These are phyloP conservation scores for Chaitophorus viminalis DNA, from an alignment of 2,888 invertebrate genomes.

Conservation along the genomic window DNA sequence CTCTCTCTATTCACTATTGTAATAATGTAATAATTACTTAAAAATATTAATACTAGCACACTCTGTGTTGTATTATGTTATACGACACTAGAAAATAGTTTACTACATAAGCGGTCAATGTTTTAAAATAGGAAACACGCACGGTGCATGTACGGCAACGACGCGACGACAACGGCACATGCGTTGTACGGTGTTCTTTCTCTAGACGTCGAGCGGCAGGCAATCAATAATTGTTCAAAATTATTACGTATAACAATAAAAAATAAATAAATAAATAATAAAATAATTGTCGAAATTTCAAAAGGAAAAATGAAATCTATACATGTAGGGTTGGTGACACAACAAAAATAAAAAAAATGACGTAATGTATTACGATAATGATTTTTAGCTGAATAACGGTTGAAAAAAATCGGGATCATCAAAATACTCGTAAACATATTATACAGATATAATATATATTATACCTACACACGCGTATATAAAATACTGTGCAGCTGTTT, in stretches of 20 bases:
- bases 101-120: neutral
- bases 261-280: slow-evolving; percentile 20
- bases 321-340: slow-evolving; percentile 32
- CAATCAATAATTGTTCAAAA: slow-evolving; percentile 41
- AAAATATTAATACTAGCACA: slow-evolving; percentile 27
- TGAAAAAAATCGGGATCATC: slow-evolving; percentile 40
- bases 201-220: neutral
- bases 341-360: slow-evolving; percentile 38
- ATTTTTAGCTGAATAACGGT: slow-evolving; percentile 50
- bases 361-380: slow-evolving; percentile 39
- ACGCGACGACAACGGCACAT: neutral
- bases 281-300: slow-evolving; percentile 22
- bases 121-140: neutral
- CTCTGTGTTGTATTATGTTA: neutral
- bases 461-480: neutral
- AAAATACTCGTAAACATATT: slow-evolving; percentile 49
- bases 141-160: neutral
- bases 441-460: neutral
- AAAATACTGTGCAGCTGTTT: slow-evolving; percentile 31
- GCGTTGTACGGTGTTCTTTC: neutral
- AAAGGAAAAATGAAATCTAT: slow-evolving; percentile 12
- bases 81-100: neutral
- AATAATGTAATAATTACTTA: slow-evolving; percentile 21
- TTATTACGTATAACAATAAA: neutral
- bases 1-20: slow-evolving; percentile 54